Percentiles rank a stretch among this genome's conserved stretches.
These are phyloP conservation scores for Orgyia antiqua DNA, from an alignment of 2,888 invertebrate genomes.

Conservation along the genomic window DNA sequence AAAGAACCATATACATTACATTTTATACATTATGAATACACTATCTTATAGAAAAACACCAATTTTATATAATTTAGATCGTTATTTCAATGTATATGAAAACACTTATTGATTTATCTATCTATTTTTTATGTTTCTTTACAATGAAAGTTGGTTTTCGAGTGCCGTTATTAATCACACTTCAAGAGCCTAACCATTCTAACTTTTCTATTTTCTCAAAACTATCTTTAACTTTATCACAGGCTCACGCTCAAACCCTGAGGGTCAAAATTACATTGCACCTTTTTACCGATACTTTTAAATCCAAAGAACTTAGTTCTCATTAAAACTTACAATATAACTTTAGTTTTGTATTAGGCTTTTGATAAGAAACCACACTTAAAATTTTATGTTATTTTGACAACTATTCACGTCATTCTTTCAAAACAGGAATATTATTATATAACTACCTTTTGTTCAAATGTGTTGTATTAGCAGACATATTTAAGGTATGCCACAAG, in stretches of 20 bases:
- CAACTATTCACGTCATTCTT: slow-evolving; percentile 12
- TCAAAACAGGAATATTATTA: slow-evolving; percentile 1
- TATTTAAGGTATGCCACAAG: slow-evolving; percentile 41
- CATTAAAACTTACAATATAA: slow-evolving; percentile 27
- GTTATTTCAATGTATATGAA: slow-evolving; percentile 51
- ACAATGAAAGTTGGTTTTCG: slow-evolving; percentile 16
- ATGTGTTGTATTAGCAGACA: slow-evolving; percentile 11
- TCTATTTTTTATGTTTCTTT: slow-evolving; percentile 33
- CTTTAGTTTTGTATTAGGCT: slow-evolving; percentile 38
- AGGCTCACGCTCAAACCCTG: slow-evolving; percentile 68
- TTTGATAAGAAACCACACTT: slow-evolving; percentile 37
- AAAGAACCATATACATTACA: slow-evolving; percentile 22
- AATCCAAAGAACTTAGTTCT: slow-evolving; percentile 47
- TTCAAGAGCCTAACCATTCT: slow-evolving; percentile 39
- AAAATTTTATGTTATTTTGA: slow-evolving; percentile 14
- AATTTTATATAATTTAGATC: slow-evolving; percentile 34
- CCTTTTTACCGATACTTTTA: slow-evolving; percentile 54
- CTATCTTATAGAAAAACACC: slow-evolving; percentile 54
- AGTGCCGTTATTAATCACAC: slow-evolving; percentile 22
- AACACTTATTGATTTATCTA: slow-evolving; percentile 49
- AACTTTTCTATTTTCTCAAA: slow-evolving; percentile 36
- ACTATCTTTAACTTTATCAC: slow-evolving; percentile 66
- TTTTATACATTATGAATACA: slow-evolving; percentile 36
- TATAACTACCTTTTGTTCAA: slow-evolving; percentile 8
- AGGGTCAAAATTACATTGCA: slow-evolving; percentile 60